Conservation (phyloP, 2,888 invertebrate genomes). For the Sesia apiformis region DNA sequence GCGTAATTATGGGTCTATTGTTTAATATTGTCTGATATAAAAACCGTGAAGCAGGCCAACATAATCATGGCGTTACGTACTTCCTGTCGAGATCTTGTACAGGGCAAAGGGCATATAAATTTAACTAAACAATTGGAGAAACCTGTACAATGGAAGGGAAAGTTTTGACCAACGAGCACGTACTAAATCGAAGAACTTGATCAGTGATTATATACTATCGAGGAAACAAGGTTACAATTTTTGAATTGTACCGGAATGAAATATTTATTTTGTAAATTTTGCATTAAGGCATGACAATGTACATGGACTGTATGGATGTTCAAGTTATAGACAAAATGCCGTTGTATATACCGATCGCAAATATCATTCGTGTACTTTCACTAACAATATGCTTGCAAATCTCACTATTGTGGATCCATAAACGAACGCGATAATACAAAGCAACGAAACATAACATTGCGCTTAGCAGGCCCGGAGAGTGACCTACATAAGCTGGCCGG, state of each 20-base stretch:
- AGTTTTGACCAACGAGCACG: background rate
- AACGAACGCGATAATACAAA: conserved; percentile 19
- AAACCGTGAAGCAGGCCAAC: background rate
- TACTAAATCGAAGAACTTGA: too few species aligned
- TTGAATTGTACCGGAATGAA: too few species aligned
- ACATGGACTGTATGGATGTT: too few species aligned
- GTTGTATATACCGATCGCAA: too few species aligned
- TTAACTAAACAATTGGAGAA: background rate
- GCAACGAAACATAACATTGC: conserved; percentile 19
- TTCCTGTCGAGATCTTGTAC: background rate
- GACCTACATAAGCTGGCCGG: conserved; percentile 21
- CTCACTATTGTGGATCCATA: conserved; percentile 4
- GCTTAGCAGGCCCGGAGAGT: conserved; percentile 12
- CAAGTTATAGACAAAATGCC: background rate
- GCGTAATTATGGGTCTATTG: background rate
- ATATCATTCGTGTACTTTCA: conserved; percentile 8
- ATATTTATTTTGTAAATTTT: too few species aligned
- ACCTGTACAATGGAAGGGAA: background rate
- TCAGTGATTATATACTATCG: too few species aligned
- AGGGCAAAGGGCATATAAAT: background rate
- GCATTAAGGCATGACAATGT: too few species aligned
- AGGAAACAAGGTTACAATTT: too few species aligned
- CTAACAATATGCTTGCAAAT: conserved; percentile 1
- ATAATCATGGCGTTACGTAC: background rate
- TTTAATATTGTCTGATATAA: background rate